These are phyloP conservation scores for Anolis sagrei DNA, from an alignment of 2,113 vertebrate species.

Conservation along the genomic window DNA sequence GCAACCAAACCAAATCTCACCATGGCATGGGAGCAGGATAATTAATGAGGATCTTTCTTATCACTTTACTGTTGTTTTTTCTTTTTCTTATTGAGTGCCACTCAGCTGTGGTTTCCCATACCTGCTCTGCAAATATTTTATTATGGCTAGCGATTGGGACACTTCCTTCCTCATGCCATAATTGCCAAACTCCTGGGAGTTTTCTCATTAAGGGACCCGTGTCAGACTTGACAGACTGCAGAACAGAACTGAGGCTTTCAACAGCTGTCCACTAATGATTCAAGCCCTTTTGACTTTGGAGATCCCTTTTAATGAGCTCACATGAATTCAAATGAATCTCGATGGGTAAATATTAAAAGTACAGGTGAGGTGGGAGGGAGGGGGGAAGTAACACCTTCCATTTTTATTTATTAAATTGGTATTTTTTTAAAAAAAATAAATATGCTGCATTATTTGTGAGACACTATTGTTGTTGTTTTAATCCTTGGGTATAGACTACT, in stretches of 20 bases:
- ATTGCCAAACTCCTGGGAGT: conserved; percentile 60
- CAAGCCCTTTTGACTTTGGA: conserved; percentile 49
- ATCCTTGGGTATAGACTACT: conserved; percentile 30
- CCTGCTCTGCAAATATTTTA: conserved; percentile 63
- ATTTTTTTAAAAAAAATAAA: background rate
- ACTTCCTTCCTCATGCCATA: conserved; percentile 73
- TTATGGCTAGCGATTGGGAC: conserved; percentile 70
- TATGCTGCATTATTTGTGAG: conserved; percentile 21
- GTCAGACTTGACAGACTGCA: conserved; percentile 68
- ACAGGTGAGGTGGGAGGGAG: no score
- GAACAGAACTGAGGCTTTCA: conserved; percentile 59
- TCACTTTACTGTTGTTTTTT: conserved; percentile 2
- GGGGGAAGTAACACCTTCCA: background rate
- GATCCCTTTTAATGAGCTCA: conserved; percentile 52
- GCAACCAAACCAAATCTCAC: no score
- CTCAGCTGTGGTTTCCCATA: conserved; percentile 62
- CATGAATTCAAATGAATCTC: conserved; percentile 40
- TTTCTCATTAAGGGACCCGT: conserved; percentile 68
- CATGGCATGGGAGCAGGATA: background rate
- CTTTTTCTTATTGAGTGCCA: background rate
- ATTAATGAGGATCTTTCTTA: conserved; percentile 24
- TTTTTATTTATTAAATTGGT: background rate
- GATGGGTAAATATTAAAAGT: conserved; percentile 40
- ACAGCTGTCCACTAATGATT: conserved; percentile 55
- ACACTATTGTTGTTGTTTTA: conserved; percentile 42